These are phyloP conservation scores for Passerculus sandwichensis DNA, from an alignment of 2,797 vertebrate species.

Conservation along the genomic window DNA sequence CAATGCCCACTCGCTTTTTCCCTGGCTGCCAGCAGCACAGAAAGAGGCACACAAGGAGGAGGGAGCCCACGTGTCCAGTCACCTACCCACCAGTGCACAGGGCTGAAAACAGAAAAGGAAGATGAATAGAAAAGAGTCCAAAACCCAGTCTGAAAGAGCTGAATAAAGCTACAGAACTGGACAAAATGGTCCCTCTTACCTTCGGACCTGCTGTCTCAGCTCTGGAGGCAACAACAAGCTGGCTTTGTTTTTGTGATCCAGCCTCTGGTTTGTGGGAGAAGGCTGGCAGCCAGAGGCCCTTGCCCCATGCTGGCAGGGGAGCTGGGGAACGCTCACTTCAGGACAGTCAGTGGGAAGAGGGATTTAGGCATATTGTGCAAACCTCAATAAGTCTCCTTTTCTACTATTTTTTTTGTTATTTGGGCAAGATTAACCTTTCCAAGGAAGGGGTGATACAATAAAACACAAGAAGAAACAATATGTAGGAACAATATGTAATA, in stretches of 20 bases:
- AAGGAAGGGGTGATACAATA: background rate
- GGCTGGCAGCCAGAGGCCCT: background rate
- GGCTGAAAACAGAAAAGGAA: background rate
- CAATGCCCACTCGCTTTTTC: background rate
- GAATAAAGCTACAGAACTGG: conserved; percentile 17
- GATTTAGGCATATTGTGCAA: background rate
- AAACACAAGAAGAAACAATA: no score
- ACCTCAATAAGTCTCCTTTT: background rate
- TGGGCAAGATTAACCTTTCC: background rate
- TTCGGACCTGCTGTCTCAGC: background rate
- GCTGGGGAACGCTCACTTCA: background rate
- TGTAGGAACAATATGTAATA: background rate
- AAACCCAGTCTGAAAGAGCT: background rate
- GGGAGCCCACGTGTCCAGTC: background rate
- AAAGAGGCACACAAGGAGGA: background rate
- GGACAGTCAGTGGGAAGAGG: background rate
- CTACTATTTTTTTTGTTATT: background rate
- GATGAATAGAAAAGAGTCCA: background rate
- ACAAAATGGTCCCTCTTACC: background rate
- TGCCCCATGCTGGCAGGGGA: background rate
- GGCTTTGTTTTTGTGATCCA: conserved; percentile 16
- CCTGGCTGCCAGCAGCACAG: background rate
- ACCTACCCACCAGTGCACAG: background rate
- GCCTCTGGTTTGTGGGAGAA: background rate
- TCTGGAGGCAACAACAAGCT: conserved; percentile 4